Evolutionary conservation across 2,797 vertebrate species (phyloP).

Genomic region (Bryconaethiops microstoma): DNA sequence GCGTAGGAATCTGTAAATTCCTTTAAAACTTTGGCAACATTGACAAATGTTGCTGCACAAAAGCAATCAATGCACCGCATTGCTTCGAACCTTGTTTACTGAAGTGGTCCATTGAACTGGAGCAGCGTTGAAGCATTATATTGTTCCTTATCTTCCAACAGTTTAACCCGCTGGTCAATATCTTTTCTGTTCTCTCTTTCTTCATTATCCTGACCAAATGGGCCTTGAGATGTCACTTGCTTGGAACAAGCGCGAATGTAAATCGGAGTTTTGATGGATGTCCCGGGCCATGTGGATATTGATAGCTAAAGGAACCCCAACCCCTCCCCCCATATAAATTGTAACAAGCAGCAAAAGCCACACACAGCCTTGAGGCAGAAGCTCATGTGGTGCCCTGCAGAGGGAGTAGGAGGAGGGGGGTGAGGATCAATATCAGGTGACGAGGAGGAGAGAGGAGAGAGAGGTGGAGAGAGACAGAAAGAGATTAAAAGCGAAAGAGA

Average conservation of each 20-base stretch:
- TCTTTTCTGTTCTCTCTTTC: slow-evolving; percentile 38
- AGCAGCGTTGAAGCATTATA: slow-evolving; percentile 21
- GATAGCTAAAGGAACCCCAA: slow-evolving; percentile 60
- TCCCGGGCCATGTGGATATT: slow-evolving; percentile 40
- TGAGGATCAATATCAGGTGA: slow-evolving; percentile 48
- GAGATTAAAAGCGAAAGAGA: slow-evolving; percentile 1
- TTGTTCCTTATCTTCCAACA: slow-evolving; percentile 36
- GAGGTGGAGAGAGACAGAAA: slow-evolving; percentile 45
- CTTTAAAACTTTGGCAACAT: background rate
- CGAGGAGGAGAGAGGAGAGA: slow-evolving; percentile 53
- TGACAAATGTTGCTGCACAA: slow-evolving; percentile 26
- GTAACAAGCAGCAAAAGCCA: slow-evolving; percentile 55
- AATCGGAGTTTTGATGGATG: slow-evolving; percentile 69
- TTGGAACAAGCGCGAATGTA: slow-evolving; percentile 46
- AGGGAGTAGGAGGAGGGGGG: background rate
- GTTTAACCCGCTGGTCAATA: slow-evolving; percentile 47
- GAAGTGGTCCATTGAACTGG: slow-evolving; percentile 34
- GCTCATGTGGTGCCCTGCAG: slow-evolving; percentile 32
- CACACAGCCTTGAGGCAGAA: slow-evolving; percentile 55
- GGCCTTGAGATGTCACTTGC: slow-evolving; percentile 62
- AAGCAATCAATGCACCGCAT: slow-evolving; percentile 45
- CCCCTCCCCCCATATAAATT: slow-evolving; percentile 63
- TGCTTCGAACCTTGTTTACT: slow-evolving; percentile 32
- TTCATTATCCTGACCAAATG: slow-evolving; percentile 57
- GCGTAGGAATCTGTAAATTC: slow-evolving; percentile 28